Percentiles rank a stretch among this genome's conserved stretches.
Evolutionary conservation across 64 coral and sea anemone genomes (phyloP).

Genomic region (Orbicella faveolata): DNA sequence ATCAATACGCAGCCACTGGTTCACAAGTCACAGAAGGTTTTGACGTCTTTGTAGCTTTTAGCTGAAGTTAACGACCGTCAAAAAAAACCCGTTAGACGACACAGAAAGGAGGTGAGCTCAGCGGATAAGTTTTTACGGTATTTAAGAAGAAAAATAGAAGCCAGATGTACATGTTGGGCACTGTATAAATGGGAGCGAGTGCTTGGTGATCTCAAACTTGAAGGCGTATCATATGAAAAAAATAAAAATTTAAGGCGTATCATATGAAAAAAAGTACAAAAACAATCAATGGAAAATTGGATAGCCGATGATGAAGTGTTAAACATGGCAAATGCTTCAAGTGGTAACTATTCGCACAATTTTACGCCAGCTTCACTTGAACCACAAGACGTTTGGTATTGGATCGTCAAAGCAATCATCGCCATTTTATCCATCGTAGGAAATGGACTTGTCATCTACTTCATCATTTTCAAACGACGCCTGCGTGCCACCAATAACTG

Average conservation of each 20-base stretch:
- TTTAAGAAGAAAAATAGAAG: not conserved
- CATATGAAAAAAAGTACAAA: too few species aligned
- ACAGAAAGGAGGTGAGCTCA: not conserved
- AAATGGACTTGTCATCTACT: constrained; percentile 51
- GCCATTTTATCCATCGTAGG: constrained; percentile 32
- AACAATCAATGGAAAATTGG: not conserved
- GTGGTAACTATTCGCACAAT: not conserved
- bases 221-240: too few species aligned
- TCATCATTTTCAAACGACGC: constrained; percentile 27
- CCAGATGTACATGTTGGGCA: not conserved
- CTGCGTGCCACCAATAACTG: constrained; percentile 43
- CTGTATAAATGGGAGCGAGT: too few species aligned
- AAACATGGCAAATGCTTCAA: not conserved
- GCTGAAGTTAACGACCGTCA: not conserved
- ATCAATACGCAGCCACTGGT: too few species aligned
- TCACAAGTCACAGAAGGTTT: not conserved
- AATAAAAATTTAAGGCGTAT: too few species aligned
- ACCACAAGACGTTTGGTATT: constrained; percentile 35
- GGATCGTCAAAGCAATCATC: constrained; percentile 32
- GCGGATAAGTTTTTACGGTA: not conserved
- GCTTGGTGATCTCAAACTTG: too few species aligned
- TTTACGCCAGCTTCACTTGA: not conserved
- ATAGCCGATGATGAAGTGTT: not conserved
- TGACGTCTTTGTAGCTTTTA: too few species aligned
- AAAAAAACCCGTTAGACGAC: not conserved